Conservation (phyloP, 2,113 vertebrate genomes). For the Neofelis nebulosa region DNA sequence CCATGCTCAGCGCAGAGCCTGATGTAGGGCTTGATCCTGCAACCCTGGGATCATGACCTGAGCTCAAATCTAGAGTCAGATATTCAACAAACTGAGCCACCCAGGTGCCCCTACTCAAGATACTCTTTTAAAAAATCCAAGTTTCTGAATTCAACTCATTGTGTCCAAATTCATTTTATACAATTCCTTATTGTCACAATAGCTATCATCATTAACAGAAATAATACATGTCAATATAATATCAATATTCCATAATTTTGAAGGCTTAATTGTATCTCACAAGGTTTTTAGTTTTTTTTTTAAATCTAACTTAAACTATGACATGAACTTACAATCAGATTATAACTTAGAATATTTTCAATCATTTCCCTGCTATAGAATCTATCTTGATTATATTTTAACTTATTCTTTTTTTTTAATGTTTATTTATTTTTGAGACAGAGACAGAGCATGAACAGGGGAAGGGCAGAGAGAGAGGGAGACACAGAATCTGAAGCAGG, state of each 20-base stretch:
- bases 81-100: too few relatives aligned
- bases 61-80: too few relatives aligned
- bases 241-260: background rate
- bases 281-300: background rate
- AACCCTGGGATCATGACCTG: too few relatives aligned
- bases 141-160: background rate
- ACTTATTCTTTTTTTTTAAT: background rate
- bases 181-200: background rate
- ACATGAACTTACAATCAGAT: background rate
- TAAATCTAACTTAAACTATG: conserved; percentile 14
- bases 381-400: background rate
- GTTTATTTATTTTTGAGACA: too few relatives aligned
- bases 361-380: background rate
- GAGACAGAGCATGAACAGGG: too few relatives aligned
- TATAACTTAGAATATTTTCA: background rate
- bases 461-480: too few relatives aligned
- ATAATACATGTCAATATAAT: background rate
- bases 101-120: background rate
- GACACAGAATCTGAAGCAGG: too few relatives aligned
- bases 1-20: too few relatives aligned
- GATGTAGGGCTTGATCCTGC: too few relatives aligned
- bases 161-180: conserved; percentile 35
- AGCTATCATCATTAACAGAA: background rate
- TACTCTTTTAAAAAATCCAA: background rate
- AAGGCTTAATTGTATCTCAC: background rate